Evolutionary conservation across 2,797 vertebrate species (phyloP).

Genomic region (Syngnathus rostellatus): DNA sequence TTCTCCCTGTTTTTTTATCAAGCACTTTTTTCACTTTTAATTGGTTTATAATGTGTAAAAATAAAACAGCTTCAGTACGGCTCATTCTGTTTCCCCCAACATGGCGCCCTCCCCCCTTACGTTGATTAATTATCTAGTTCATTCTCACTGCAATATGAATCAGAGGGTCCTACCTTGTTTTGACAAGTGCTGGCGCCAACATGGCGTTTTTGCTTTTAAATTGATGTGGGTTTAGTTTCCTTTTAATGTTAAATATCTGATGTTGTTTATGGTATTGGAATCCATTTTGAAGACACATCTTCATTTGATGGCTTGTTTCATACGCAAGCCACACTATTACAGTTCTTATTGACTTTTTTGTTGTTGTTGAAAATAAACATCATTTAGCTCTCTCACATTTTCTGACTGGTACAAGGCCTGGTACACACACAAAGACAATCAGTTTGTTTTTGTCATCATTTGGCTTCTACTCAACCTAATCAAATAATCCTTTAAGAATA

Average conservation of each 20-base stretch:
- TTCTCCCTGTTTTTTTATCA: no score
- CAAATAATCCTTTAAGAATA: background rate
- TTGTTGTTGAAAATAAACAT: background rate
- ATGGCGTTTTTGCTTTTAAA: no score
- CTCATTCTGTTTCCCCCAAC: no score
- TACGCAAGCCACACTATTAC: background rate
- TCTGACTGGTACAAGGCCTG: background rate
- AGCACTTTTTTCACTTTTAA: no score
- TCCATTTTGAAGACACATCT: background rate
- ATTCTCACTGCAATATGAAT: no score
- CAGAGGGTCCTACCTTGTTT: no score
- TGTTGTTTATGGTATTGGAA: background rate
- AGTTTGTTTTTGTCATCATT: background rate
- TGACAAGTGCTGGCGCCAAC: no score
- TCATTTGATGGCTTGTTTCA: slow-evolving; percentile 1
- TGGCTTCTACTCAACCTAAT: background rate
- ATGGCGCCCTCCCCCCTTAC: no score
- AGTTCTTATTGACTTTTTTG: background rate
- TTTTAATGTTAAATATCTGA: background rate
- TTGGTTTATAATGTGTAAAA: no score
- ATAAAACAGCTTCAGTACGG: no score
- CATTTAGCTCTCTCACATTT: background rate
- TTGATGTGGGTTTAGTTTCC: no score
- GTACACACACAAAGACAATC: background rate
- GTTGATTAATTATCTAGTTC: no score